phyloP scores from a whole-genome alignment of 2,113 vertebrate species.

The Anthoscopus minutus region DNA sequence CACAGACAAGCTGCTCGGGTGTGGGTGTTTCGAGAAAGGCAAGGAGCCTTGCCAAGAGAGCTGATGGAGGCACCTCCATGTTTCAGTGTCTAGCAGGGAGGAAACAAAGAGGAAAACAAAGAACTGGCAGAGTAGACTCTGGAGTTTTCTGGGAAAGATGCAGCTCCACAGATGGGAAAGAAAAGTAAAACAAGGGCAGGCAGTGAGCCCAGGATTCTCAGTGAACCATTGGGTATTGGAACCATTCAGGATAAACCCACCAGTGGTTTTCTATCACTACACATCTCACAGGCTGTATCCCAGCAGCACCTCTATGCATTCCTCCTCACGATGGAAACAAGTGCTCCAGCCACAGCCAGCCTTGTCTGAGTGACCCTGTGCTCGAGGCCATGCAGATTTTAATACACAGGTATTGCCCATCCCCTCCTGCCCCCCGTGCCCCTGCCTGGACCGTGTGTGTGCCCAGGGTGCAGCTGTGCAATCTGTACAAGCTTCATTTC shows the following conservation, averaged over 20 bases:
- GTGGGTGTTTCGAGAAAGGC: neutral
- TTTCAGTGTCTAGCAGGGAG: neutral
- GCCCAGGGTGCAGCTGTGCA: neutral
- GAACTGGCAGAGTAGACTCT: neutral
- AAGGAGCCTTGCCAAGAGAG: neutral
- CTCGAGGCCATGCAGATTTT: rapidly evolving
- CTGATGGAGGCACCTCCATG: neutral
- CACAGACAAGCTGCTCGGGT: neutral
- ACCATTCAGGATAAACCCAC: neutral
- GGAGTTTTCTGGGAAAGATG: neutral
- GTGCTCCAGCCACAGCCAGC: neutral
- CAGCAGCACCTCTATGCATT: neutral
- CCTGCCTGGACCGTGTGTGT: rapidly evolving
- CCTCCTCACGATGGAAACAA: neutral
- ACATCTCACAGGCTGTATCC: neutral
- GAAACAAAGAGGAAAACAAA: neutral
- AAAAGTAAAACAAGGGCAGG: neutral
- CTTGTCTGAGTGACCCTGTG: rapidly evolving
- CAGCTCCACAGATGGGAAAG: neutral
- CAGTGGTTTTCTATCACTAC: neutral
- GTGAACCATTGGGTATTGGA: neutral
- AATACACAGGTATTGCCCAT: neutral
- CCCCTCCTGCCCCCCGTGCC: neutral
- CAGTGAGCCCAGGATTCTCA: neutral
- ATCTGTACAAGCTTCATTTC: slow-evolving; percentile 9